Base-by-base conservation (phyloP, 2,888 invertebrate genomes). In the Melanophora roralis region DNA sequence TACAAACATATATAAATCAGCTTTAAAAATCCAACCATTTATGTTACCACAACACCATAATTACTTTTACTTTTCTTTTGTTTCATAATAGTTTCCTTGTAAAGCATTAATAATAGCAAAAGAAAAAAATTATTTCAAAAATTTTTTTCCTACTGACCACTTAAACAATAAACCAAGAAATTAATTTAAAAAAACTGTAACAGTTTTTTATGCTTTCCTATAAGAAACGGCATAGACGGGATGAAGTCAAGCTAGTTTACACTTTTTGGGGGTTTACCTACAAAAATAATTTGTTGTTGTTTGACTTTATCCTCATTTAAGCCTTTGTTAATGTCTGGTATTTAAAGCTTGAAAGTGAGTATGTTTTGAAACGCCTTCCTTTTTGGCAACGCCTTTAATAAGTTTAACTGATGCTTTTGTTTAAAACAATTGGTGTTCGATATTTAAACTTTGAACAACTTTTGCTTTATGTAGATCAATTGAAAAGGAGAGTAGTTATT, bases 31-130 rank as follows among this genome's bases (percentile, higher is more conserved):
- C 12, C 12, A 23, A 7, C 1, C 40, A 40, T 27, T 51, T 65
- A 36, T 55, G 19, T 40, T 40, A 19, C 11, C 43, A 51, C 38
- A 68, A 76, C 68, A 62, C 59, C 68, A 57, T 53, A 47, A 73
- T 80, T 27, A 80, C 72, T 76, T 80, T 80, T 80, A 64, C 76
- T 80, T 80, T 80, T 57, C 67, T 72, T 73, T 69, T 76, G 19
- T 64, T 62, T 34, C 64, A 43, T 19, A 64, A 64, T 62, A 76
- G 27, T 64, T 71, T 71, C 57, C 69, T 64, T 49, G 27, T 57
- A 45, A 38, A 47, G 38, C 11, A 27, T 27, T 27, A 5, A 27
- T 27, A 59, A 14, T 7, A 73, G 0, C 12, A 16, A 3, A 16
- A 32, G 14, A 12, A 49, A 1, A 11, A 1, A 14, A 49, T 27